Conservation (phyloP, 2,888 invertebrate genomes). For the Merodon equestris region DNA sequence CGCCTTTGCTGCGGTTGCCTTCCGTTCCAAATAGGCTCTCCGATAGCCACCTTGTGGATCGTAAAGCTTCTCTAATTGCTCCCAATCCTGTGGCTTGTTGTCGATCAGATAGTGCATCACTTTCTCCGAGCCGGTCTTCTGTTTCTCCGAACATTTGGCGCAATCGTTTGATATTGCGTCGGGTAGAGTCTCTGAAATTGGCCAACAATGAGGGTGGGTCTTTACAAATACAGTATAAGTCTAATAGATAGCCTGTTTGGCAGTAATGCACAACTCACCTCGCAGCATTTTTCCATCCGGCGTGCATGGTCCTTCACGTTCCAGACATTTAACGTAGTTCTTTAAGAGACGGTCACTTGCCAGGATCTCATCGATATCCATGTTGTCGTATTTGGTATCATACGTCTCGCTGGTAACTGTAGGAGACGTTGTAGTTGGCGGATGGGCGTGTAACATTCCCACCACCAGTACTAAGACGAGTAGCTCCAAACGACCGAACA, state of each 20-base stretch:
- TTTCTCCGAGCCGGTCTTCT: conserved; percentile 83
- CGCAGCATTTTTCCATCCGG: conserved; percentile 86
- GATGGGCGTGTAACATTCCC: conserved; percentile 8
- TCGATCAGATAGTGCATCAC: conserved; percentile 81
- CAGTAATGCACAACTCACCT: conserved; percentile 78
- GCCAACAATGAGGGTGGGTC: conserved; percentile 34
- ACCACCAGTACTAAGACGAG: conserved; percentile 6
- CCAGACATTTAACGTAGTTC: conserved; percentile 84
- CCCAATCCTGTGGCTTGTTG: conserved; percentile 81
- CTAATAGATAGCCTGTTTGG: not conserved
- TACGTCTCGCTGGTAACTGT: conserved; percentile 77
- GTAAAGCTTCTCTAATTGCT: conserved; percentile 81
- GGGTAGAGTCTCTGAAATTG: conserved; percentile 82
- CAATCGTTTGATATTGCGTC: conserved; percentile 86
- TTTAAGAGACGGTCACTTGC: conserved; percentile 83
- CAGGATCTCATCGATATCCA: conserved; percentile 84
- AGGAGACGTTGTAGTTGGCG: conserved; percentile 69
- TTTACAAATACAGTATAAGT: conserved; percentile 53
- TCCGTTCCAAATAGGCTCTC: conserved; percentile 80
- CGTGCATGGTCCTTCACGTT: conserved; percentile 83
- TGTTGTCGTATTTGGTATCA: conserved; percentile 84
- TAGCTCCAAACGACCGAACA: conserved; percentile 26
- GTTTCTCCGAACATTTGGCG: conserved; percentile 83
- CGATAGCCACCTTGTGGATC: conserved; percentile 83
- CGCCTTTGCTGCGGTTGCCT: conserved; percentile 70